Conservation (phyloP, 2,888 invertebrate species). For the Spilosoma lubricipeda region DNA sequence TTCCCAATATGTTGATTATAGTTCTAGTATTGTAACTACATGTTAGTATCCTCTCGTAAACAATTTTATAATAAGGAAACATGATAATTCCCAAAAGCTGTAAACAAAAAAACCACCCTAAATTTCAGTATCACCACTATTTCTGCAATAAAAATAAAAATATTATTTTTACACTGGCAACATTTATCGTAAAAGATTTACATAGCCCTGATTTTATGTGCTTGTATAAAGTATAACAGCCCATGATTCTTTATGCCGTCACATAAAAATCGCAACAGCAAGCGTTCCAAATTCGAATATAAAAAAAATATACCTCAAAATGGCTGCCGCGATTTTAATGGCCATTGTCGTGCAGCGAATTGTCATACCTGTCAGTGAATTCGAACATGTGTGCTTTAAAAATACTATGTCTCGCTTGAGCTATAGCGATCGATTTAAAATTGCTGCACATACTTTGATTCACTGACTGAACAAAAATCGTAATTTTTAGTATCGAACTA, state of each 20-base stretch:
- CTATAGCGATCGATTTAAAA: slow-evolving; percentile 10
- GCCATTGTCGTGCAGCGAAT: slow-evolving; percentile 37
- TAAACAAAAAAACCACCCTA: not conserved
- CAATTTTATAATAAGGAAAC: too few relatives aligned
- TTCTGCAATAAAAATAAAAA: not conserved
- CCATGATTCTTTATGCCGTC: slow-evolving; percentile 1
- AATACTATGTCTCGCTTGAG: not conserved
- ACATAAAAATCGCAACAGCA: slow-evolving; percentile 9
- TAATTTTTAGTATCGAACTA: not conserved
- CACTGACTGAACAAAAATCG: not conserved
- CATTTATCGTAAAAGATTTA: slow-evolving; percentile 2
- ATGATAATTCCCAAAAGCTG: too few relatives aligned
- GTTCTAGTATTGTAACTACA: too few relatives aligned
- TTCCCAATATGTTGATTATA: too few relatives aligned
- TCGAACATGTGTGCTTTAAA: slow-evolving; percentile 35
- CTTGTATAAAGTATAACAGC: slow-evolving; percentile 4
- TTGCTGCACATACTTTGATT: not conserved
- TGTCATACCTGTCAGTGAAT: slow-evolving; percentile 41
- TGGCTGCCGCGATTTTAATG: slow-evolving; percentile 25
- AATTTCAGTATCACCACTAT: not conserved
- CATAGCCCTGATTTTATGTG: slow-evolving; percentile 1
- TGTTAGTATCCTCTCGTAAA: too few relatives aligned
- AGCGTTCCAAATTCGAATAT: slow-evolving; percentile 16
- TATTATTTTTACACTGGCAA: not conserved
- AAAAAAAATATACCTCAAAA: slow-evolving; percentile 25